phyloP scores from a whole-genome alignment of 2,888 invertebrate genomes.

The Lasioglossum pauxillum region DNA sequence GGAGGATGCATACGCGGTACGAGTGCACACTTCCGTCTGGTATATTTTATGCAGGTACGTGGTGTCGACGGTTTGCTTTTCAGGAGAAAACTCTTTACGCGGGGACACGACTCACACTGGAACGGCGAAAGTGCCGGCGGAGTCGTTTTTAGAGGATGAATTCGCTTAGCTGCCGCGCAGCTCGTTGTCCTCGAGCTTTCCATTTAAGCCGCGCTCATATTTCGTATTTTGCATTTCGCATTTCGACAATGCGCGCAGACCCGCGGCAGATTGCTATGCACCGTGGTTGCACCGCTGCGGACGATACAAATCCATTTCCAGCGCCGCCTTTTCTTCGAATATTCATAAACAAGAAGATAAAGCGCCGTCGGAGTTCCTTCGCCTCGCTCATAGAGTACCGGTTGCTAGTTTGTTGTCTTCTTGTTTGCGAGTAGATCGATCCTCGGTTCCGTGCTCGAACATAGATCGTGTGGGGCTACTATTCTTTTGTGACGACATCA shows the following conservation, averaged over 20 bases:
- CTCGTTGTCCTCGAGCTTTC: constrained; percentile 25
- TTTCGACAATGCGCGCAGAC: not conserved
- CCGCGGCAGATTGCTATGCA: not conserved
- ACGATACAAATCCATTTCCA: constrained; percentile 22
- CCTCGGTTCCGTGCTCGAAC: too few species aligned
- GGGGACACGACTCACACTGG: constrained; percentile 9
- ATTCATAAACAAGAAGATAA: constrained; percentile 61
- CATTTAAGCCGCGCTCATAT: constrained; percentile 20
- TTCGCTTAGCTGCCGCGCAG: constrained; percentile 17
- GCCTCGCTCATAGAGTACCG: not conserved
- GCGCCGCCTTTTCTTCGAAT: constrained; percentile 55
- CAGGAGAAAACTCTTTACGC: constrained; percentile 30
- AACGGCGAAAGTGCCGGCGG: constrained; percentile 15
- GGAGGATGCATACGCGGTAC: not conserved
- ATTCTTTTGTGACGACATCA: too few species aligned
- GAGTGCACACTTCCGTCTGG: constrained; percentile 23
- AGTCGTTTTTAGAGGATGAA: constrained; percentile 40
- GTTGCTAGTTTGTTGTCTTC: not conserved
- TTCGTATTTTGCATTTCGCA: not conserved
- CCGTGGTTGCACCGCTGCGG: not conserved
- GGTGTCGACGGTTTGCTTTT: constrained; percentile 22
- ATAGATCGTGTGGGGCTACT: too few species aligned
- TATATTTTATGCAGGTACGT: constrained; percentile 50
- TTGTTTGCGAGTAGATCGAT: too few species aligned
- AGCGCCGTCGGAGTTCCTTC: not conserved